Evolutionary conservation across 2,888 invertebrate species (phyloP), one percentile per base, ranked within the genome.

Genomic region (Macropis europaea): DNA sequence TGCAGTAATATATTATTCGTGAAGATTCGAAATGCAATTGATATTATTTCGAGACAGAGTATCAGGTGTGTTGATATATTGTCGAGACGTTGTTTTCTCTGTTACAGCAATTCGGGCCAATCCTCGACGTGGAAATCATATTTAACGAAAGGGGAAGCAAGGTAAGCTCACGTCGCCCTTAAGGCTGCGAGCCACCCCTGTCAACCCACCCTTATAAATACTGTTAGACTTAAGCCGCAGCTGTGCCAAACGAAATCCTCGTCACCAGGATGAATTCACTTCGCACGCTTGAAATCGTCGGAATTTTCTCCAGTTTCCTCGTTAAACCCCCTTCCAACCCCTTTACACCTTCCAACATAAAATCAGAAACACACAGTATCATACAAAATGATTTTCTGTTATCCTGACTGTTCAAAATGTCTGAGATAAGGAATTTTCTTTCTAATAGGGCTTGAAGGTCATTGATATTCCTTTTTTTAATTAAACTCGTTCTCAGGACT

Each of bases 131-230:
- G 92, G 99, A 99, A 94, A 99, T 99, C 90, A 99, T 99, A 91
- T 99, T 99, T 94, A 99, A 99, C 92, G 99, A 99, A 93, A 94
- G 99, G 86, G 99, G 99, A 91, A 99, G 99, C 87, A 99, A 99
- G 97, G 99, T 99, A 95, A 95, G 97, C 84, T 78, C 68, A 84
- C 81, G 74, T 73, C 57, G 72, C 72, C 82, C 70, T 75, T 57
- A 77, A n/a, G 82, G 82, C 79, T 64, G 82, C 83, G 82, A 82
- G 73, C 82, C 82, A 82, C 83, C 82, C 82, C 82, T 82, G 53
- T 83, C 82, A 83, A 82, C 83, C 83, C 70, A 77, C 73, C 71
- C 76, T 54, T 15, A 42, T 73, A 59, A 76, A 76, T 72, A 76
- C 59, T 53, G 48, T 69, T 81, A 81, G 43, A 62, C 26, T 66